Percentiles rank a stretch among this genome's conserved stretches.
Evolutionary conservation across 2,888 invertebrate species (phyloP).

Genomic region (Dinocampus coccinellae): DNA sequence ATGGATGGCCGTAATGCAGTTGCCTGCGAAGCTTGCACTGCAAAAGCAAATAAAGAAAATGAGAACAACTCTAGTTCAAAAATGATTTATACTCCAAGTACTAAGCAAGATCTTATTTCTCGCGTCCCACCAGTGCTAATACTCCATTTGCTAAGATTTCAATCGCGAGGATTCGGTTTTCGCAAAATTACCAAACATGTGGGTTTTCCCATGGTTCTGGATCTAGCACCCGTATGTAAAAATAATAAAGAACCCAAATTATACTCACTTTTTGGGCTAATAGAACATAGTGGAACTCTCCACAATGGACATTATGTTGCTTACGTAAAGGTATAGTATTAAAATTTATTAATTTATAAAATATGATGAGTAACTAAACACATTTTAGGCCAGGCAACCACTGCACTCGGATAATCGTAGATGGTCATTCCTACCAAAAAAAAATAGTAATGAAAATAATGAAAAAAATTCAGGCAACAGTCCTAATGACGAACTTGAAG

Average conservation of each 20-base stretch:
- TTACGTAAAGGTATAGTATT: conserved; percentile 83
- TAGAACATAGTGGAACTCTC: conserved; percentile 93
- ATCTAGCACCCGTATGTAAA: conserved; percentile 92
- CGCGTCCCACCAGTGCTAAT: conserved; percentile 95
- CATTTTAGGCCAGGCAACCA: conserved; percentile 70
- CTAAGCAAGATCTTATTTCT: conserved; percentile 88
- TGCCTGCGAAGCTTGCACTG: conserved; percentile 91
- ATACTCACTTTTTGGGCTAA: conserved; percentile 94
- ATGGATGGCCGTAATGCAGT: conserved; percentile 94
- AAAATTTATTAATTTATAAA: neutral
- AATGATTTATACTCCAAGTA: conserved; percentile 84
- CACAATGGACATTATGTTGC: conserved; percentile 94
- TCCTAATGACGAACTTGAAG: conserved; percentile 55
- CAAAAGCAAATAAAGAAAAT: conserved; percentile 73
- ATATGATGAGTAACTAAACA: neutral
- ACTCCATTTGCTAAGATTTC: conserved; percentile 95
- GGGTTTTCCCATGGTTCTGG: conserved; percentile 86
- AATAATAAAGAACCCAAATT: conserved; percentile 73
- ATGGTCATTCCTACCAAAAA: conserved; percentile 80
- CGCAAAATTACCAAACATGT: conserved; percentile 90
- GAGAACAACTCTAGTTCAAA: conserved; percentile 72
- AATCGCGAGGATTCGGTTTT: conserved; percentile 76
- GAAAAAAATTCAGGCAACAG: conserved; percentile 61
- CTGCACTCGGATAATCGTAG: conserved; percentile 76
- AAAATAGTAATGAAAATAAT: conserved; percentile 57